Percentiles rank a stretch among this genome's conserved stretches.
These are phyloP conservation scores for Crocidura indochinensis DNA, from an alignment of 2,797 vertebrate species.

Conservation along the genomic window DNA sequence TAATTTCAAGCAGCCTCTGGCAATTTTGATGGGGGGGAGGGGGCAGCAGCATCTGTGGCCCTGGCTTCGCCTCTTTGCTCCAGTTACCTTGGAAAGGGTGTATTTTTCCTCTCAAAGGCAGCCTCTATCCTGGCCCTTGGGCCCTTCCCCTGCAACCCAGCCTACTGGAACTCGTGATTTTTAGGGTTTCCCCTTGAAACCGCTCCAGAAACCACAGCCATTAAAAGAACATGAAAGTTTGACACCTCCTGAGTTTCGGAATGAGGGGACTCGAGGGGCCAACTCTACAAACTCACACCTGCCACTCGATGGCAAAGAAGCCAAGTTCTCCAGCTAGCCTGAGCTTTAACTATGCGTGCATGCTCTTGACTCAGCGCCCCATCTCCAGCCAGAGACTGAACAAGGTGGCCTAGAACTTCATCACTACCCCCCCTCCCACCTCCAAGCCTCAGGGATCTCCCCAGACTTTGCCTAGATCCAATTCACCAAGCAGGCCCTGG, in stretches of 20 bases:
- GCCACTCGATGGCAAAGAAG: constrained; percentile 75
- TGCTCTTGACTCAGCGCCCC: constrained; percentile 66
- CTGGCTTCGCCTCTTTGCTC: constrained; percentile 11
- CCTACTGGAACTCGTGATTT: constrained; percentile 77
- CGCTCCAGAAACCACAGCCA: constrained; percentile 86
- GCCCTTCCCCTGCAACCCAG: constrained; percentile 50
- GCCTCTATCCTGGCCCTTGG: constrained; percentile 38
- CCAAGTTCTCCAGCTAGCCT: constrained; percentile 17
- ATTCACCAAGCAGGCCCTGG: constrained; percentile 47
- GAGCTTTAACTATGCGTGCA: constrained; percentile 43
- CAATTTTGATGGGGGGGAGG: constrained; percentile 69
- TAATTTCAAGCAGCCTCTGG: constrained; percentile 51
- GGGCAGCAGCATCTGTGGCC: not conserved
- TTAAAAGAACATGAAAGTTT: constrained; percentile 86
- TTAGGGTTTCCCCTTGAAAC: constrained; percentile 86
- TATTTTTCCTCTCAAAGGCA: constrained; percentile 35
- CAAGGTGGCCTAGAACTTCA: constrained; percentile 54
- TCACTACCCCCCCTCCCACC: constrained; percentile 2
- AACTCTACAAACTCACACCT: constrained; percentile 80
- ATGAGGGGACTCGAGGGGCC: constrained; percentile 83
- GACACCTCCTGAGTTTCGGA: constrained; percentile 86
- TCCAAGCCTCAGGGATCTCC: constrained; percentile 46
- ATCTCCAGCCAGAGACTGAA: constrained; percentile 65
- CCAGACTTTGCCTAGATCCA: constrained; percentile 8
- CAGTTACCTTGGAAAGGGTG: constrained; percentile 68